A percentile compares a stretch with the other conserved stretches of the same genome.
phyloP scores from a whole-genome alignment of 2,888 invertebrate species.

The Nezara viridula region DNA sequence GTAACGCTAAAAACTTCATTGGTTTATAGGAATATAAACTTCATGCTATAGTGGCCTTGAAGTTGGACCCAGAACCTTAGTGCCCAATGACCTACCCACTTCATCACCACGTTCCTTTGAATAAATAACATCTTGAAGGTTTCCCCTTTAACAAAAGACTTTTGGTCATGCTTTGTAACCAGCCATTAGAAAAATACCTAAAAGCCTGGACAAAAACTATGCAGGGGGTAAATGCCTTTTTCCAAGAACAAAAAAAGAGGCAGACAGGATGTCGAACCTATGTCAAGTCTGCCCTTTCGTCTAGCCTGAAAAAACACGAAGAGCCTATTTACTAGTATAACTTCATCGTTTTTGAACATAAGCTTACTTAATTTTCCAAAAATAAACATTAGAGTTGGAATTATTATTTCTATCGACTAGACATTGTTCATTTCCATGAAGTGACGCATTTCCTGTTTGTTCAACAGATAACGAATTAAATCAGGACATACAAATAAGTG shows the following conservation, averaged over 20 bases:
- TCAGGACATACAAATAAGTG: neutral
- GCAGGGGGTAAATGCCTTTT: neutral
- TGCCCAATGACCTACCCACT: neutral
- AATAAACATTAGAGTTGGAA: too few relatives aligned
- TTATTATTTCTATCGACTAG: neutral
- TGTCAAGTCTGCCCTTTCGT: neutral
- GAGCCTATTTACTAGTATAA: too few relatives aligned
- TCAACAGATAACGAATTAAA: neutral
- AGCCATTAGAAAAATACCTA: neutral
- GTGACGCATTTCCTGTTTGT: constrained; percentile 12
- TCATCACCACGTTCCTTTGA: neutral
- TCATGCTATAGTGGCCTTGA: too few relatives aligned
- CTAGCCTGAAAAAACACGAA: neutral
- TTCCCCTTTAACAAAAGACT: neutral
- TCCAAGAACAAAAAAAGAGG: neutral
- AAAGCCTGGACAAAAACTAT: neutral
- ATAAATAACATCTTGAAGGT: neutral
- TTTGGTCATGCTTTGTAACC: neutral
- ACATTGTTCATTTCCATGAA: neutral
- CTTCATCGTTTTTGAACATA: too few relatives aligned
- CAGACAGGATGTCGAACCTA: neutral
- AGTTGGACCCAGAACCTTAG: neutral
- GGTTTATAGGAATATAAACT: too few relatives aligned
- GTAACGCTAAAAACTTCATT: too few relatives aligned
- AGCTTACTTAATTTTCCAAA: too few relatives aligned